phyloP scores from a whole-genome alignment of 2,113 vertebrate genomes.

The Calyptomena viridis region DNA sequence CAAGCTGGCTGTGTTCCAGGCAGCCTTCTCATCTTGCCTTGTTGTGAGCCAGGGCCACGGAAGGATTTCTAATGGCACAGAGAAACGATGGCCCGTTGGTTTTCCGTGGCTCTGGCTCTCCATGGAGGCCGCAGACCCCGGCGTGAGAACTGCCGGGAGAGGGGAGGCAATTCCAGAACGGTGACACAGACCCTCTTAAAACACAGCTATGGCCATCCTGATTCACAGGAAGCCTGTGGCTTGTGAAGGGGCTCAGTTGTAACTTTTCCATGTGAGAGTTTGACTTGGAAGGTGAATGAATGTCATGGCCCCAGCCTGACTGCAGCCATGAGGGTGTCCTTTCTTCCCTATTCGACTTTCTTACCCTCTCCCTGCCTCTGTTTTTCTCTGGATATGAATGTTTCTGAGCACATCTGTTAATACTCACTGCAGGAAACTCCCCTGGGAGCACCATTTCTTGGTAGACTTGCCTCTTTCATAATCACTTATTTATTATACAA shows the following conservation, averaged over 20 bases:
- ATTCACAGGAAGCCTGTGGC: background rate
- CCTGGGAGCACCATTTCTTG: slow-evolving; percentile 28
- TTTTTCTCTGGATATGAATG: background rate
- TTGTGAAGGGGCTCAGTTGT: background rate
- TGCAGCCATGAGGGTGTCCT: background rate
- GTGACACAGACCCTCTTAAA: background rate
- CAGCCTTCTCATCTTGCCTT: background rate
- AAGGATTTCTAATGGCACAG: background rate
- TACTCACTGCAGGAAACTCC: slow-evolving; percentile 35
- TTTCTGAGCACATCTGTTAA: slow-evolving; percentile 68
- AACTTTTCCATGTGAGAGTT: background rate
- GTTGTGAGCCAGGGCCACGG: background rate
- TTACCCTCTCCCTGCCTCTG: background rate
- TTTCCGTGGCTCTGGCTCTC: background rate
- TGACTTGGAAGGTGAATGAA: background rate
- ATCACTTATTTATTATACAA: slow-evolving; percentile 44
- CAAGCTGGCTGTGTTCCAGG: background rate
- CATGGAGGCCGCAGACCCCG: background rate
- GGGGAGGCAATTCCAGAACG: background rate
- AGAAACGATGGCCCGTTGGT: fast-evolving
- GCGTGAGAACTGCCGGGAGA: fast-evolving
- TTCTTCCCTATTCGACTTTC: background rate
- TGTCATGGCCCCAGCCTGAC: background rate
- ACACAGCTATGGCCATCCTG: background rate
- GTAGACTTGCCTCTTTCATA: slow-evolving; percentile 43